Evolutionary conservation across 2,113 vertebrate genomes (phyloP).

Genomic region (Microtus ochrogaster): DNA sequence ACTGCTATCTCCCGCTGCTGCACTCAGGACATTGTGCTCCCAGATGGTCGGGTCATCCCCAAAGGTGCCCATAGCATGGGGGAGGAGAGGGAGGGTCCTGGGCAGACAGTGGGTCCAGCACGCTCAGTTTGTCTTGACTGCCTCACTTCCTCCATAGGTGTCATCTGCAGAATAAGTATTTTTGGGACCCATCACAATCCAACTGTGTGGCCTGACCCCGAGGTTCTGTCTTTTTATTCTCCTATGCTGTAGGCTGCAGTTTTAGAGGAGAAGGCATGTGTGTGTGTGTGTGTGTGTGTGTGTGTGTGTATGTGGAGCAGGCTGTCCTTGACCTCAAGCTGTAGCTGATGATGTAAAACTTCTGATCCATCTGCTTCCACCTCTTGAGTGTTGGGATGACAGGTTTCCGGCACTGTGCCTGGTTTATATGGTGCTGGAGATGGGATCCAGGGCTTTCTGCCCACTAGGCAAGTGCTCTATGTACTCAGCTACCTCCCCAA

Average conservation of each 20-base stretch:
- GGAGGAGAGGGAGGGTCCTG: accelerated
- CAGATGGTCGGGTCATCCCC: slow-evolving; percentile 55
- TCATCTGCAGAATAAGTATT: slow-evolving; percentile 90
- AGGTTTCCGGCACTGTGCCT: no score
- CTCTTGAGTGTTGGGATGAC: not conserved
- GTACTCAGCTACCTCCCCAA: not conserved
- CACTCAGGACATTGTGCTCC: slow-evolving; percentile 86
- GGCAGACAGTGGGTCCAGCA: not conserved
- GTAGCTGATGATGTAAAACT: not conserved
- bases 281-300: not conserved
- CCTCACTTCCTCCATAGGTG: slow-evolving; percentile 76
- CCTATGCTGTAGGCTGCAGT: no score
- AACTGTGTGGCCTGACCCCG: slow-evolving; percentile 89
- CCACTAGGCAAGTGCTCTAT: no score
- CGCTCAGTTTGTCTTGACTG: not conserved
- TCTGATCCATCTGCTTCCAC: not conserved
- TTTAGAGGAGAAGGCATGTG: no score
- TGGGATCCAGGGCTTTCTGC: not conserved
- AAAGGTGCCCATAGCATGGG: slow-evolving; percentile 82
- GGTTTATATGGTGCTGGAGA: not conserved
- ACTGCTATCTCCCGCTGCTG: slow-evolving; percentile 87
- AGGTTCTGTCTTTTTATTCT: slow-evolving; percentile 83
- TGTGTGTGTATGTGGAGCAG: not conserved
- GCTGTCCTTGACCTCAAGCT: not conserved
- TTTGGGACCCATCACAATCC: slow-evolving; percentile 94